Base-by-base conservation (phyloP, 2,113 vertebrate genomes). In the Ceyx cyanopectus region DNA sequence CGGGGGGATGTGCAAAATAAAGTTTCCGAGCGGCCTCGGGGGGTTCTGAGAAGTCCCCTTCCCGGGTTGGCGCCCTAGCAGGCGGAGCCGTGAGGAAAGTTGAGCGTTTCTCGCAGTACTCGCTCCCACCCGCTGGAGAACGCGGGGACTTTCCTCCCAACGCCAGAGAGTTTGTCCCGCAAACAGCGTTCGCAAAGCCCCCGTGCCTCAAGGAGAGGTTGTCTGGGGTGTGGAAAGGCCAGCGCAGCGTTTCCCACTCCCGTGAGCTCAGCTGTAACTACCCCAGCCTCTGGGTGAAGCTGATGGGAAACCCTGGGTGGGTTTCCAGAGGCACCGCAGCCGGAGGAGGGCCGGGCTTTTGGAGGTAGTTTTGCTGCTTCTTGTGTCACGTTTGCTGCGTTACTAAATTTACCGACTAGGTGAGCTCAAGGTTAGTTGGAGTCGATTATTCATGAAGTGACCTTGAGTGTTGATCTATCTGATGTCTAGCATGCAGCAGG, bases 401-500 rank as follows among this genome's bases (percentile, higher is more conserved):
- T 84, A 10, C 86, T 84, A 48, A 69, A 76, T 82, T 73, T 76
- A 80, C 61, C 5, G 1, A 21, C 41, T 45, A 69, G 83, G 95
- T 92, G 81, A 92, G 21, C 27, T 87, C 89, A 92, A 93, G 92
- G 92, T 93, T 93, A 87, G 4, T 9, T 63, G 40, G 8, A 48
- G 68, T 40, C 51, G 46, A n/a, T 86, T 65, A 74, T 82, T 90
- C 20, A 53, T 53, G 26, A 75, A 72, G 8, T 48, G 76, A 11
- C 61, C 46, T 19, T 26, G 48, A 74, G 15, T 53, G 27, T 58
- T 43, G 24, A 70, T 20, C 40, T 43, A 24, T 21, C 78, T 0
- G 2, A 0, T 56, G 32, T 48, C 1, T 17, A 32, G 37, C 11
- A 0, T 19, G 17, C 7, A 3, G 8, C n/a, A 14, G 29, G 10